Conservation (phyloP, 2,888 invertebrate genomes). For the Halictus quadricinctus region DNA sequence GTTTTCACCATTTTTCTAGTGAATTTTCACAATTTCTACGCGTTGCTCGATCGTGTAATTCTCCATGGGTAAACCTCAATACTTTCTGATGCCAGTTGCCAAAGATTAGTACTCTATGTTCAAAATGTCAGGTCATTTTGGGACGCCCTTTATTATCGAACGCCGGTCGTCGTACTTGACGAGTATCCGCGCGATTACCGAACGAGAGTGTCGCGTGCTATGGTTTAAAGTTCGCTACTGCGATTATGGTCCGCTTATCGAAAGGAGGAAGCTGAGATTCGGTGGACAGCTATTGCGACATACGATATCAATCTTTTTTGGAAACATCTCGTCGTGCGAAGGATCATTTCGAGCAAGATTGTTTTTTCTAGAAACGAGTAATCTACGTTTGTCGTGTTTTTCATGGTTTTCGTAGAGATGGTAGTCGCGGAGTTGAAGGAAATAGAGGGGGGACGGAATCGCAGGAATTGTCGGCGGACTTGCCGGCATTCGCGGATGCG, state of each 20-base stretch:
- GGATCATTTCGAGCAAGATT: too few species aligned
- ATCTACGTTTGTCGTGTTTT: background rate
- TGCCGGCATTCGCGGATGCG: slow-evolving; percentile 68
- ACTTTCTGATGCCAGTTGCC: too few species aligned
- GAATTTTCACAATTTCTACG: too few species aligned
- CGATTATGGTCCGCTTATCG: background rate
- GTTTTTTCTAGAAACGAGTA: background rate
- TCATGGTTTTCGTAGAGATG: background rate
- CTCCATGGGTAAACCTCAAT: too few species aligned
- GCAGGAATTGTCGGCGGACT: slow-evolving; percentile 22
- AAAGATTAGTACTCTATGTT: too few species aligned
- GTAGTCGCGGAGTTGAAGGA: background rate
- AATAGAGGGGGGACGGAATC: background rate
- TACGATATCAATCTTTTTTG: background rate
- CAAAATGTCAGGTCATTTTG: too few species aligned
- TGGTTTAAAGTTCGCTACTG: background rate
- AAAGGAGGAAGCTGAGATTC: background rate
- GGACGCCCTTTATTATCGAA: too few species aligned
- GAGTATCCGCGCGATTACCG: background rate
- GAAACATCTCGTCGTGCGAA: background rate
- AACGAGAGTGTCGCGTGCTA: background rate
- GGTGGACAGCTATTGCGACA: background rate
- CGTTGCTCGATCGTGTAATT: too few species aligned
- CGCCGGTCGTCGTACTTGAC: too few species aligned
- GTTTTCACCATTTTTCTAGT: too few species aligned